Percentiles rank a stretch among this genome's conserved stretches.
Conservation (phyloP, 2,113 vertebrate genomes). For the Echinops telfairi region DNA sequence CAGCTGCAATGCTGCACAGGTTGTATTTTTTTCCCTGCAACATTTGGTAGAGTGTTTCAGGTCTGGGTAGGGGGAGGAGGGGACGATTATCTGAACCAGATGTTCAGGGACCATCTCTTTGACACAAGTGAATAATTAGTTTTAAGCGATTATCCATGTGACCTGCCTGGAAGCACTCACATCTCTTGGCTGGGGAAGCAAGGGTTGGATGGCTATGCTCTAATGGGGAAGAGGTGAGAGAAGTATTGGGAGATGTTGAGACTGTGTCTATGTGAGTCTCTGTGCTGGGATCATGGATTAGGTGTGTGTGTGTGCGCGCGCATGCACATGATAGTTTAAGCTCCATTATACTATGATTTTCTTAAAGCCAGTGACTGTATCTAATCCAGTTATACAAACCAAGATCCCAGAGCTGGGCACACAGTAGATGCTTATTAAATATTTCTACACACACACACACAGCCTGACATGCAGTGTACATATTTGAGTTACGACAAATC, state of each 20-base stretch:
- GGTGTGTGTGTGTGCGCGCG: neutral
- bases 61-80: conserved; percentile 9
- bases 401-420: neutral
- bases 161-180: conserved; percentile 54
- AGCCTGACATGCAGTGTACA: neutral
- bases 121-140: conserved; percentile 86
- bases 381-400: neutral
- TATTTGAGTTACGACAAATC: neutral
- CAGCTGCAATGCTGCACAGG: conserved; percentile 85
- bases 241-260: conserved; percentile 5
- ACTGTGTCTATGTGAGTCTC: neutral
- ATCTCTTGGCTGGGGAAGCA: conserved; percentile 61
- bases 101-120: conserved; percentile 86
- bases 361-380: neutral
- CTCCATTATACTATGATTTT: neutral
- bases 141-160: conserved; percentile 86
- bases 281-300: neutral
- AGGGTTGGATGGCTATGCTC: conserved; percentile 77
- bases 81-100: conserved; percentile 88
- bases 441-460: neutral
- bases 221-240: conserved; percentile 71
- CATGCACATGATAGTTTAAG: neutral
- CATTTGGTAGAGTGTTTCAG: conserved; percentile 89
- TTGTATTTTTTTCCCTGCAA: conserved; percentile 86
- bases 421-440: neutral